Evolutionary conservation across 2,888 invertebrate genomes (phyloP).

Genomic region (Rhaphigaster nebulosa): DNA sequence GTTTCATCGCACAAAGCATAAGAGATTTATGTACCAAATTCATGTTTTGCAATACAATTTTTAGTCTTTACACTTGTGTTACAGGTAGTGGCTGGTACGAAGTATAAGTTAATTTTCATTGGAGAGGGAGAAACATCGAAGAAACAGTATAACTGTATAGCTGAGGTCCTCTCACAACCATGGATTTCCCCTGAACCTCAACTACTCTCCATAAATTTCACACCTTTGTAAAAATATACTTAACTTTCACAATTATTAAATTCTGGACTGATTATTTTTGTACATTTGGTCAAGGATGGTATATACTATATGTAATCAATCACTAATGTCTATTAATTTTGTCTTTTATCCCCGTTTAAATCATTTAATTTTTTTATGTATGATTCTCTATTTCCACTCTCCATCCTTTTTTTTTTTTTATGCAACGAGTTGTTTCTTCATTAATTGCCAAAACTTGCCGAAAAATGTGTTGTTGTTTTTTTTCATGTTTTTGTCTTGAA

Average conservation of each 20-base stretch:
- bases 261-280: background rate
- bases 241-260: background rate
- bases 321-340: background rate
- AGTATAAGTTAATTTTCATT: constrained; percentile 55
- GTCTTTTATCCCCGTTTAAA: fast-evolving
- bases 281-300: background rate
- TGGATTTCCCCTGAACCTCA: constrained; percentile 61
- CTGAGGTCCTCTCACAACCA: constrained; percentile 54
- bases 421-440: no score
- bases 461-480: no score
- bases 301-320: background rate
- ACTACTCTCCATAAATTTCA: constrained; percentile 50
- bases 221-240: background rate
- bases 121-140: constrained; percentile 50
- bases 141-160: constrained; percentile 34
- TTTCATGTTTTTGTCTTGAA: no score
- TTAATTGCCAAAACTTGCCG: no score
- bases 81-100: constrained; percentile 61
- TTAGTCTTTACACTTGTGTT: background rate
- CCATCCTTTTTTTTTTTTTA: no score
- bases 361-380: no score
- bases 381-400: no score
- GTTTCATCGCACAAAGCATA: background rate
- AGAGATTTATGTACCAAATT: background rate
- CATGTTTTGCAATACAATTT: background rate